phyloP scores from a whole-genome alignment of 2,888 invertebrate genomes.

The Thera obeliscata region DNA sequence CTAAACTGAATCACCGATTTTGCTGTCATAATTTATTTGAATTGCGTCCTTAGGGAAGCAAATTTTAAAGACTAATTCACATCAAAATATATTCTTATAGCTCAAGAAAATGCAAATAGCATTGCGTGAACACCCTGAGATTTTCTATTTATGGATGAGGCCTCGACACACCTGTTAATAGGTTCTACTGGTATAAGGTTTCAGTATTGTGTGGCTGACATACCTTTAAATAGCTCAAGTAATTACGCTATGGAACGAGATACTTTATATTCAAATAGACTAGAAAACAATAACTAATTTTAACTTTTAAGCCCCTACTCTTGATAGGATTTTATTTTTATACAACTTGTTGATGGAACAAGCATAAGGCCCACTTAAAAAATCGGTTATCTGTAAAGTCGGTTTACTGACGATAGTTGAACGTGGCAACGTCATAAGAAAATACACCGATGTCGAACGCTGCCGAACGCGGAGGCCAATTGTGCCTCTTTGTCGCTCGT shows the following conservation, averaged over 20 bases:
- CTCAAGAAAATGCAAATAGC: background rate
- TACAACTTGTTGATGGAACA: too few species aligned
- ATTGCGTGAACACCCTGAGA: conserved; percentile 18
- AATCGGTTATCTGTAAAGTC: too few species aligned
- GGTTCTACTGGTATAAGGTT: conserved; percentile 32
- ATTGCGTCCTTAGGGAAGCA: too few species aligned
- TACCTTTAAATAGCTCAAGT: conserved; percentile 30
- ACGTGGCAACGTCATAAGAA: too few species aligned
- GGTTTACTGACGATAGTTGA: too few species aligned
- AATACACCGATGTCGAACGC: too few species aligned
- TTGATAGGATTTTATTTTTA: background rate
- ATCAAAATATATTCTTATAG: background rate
- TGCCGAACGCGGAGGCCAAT: too few species aligned
- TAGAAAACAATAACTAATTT: conserved; percentile 4
- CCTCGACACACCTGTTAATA: conserved; percentile 37
- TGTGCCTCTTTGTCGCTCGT: too few species aligned
- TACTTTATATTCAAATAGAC: conserved; percentile 16
- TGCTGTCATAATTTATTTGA: too few species aligned
- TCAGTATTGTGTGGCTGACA: conserved; percentile 26
- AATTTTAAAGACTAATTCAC: too few species aligned
- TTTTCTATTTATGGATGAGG: conserved; percentile 22
- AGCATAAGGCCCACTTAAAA: too few species aligned
- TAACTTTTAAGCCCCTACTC: background rate
- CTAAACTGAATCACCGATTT: too few species aligned
- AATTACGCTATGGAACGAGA: conserved; percentile 25